phyloP scores from a whole-genome alignment of 2,797 vertebrate genomes.

The Falco columbarius region DNA sequence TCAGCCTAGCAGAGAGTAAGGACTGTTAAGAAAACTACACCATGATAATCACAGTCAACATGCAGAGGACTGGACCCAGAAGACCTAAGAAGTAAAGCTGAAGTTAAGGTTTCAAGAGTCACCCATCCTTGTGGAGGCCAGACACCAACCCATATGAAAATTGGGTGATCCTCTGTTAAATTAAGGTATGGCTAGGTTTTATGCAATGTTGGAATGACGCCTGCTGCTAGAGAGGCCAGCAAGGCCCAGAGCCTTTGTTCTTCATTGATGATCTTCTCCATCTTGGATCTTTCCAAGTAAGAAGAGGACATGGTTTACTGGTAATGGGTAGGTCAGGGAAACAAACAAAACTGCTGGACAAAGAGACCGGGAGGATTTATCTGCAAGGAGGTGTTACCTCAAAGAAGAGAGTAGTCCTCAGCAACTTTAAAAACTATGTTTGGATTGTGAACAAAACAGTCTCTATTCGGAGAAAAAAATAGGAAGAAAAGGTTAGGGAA shows the following conservation, averaged over 20 bases:
- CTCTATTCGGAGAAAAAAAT: neutral
- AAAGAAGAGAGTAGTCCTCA: neutral
- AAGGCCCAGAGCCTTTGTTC: neutral
- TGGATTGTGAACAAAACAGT: neutral
- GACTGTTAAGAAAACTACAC: neutral
- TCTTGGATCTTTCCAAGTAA: neutral
- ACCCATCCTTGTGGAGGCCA: neutral
- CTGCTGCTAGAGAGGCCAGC: neutral
- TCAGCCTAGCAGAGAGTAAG: neutral
- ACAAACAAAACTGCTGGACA: neutral
- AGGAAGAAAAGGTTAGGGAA: neutral
- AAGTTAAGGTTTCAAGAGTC: neutral
- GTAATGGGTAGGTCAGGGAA: neutral
- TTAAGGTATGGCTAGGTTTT: neutral
- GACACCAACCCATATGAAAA: neutral
- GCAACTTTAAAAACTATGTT: neutral
- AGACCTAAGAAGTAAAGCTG: neutral
- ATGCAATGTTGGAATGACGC: neutral
- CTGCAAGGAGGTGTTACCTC: neutral
- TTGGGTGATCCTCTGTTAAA: neutral
- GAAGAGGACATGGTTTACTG: neutral
- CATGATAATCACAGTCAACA: neutral
- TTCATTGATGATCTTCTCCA: neutral
- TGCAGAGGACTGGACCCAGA: neutral
- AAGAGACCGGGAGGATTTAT: neutral